A percentile compares a stretch with the other conserved stretches of the same genome.
Conservation (phyloP, 1,140 invertebrate genomes). For the Lasaia peninsularis region DNA sequence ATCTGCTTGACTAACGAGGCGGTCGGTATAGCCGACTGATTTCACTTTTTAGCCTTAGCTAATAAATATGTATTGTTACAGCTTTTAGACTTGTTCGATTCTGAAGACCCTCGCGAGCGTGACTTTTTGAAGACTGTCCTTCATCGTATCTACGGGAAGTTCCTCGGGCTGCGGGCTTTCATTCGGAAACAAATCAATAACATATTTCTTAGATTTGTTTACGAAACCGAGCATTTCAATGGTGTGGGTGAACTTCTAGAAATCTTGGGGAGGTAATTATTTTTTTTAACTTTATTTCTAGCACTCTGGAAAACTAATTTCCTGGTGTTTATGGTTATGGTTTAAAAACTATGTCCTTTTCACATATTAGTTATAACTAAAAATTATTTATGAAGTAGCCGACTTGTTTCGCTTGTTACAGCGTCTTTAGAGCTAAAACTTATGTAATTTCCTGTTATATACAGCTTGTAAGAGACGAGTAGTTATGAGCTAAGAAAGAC, state of each 20-base stretch:
- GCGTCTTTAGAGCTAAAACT: too few relatives aligned
- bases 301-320: too few relatives aligned
- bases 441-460: too few relatives aligned
- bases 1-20: too few relatives aligned
- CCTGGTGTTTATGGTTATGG: too few relatives aligned
- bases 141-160: conserved; percentile 99
- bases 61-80: conserved; percentile 58
- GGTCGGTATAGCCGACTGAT: too few relatives aligned
- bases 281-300: neutral
- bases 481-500: too few relatives aligned
- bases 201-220: conserved; percentile 98
- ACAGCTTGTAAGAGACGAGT: too few relatives aligned
- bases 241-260: conserved; percentile 98
- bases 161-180: conserved; percentile 97
- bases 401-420: too few relatives aligned
- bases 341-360: too few relatives aligned
- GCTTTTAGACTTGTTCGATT: conserved; percentile 99
- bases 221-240: conserved; percentile 99
- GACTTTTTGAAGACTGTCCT: conserved; percentile 99
- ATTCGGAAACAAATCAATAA: conserved; percentile 99
- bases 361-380: too few relatives aligned
- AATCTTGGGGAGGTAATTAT: conserved; percentile 91
- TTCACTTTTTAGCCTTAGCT: neutral
- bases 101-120: conserved; percentile 98
- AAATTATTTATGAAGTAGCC: too few relatives aligned